Base-by-base conservation (phyloP, 2,888 invertebrate species). In the Acholoe squamosa region DNA sequence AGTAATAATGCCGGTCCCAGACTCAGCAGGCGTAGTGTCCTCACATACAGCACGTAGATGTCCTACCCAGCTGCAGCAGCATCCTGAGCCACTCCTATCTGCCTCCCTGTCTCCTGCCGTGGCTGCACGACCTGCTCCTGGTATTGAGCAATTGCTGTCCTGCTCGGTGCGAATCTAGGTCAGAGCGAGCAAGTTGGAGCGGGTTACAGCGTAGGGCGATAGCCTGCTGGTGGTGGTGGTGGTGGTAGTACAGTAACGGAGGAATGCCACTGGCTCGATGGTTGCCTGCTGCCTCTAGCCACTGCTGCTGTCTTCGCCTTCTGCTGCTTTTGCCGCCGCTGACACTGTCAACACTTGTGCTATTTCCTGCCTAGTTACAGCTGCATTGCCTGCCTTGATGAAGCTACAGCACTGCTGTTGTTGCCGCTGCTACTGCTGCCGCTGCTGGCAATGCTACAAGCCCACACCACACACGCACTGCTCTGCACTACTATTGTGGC, bases 101-200 rank as follows among this genome's bases (percentile, higher is more conserved):
- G 71, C 3, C 71, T n/a, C 28, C 71, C 71, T 71, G 25, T 12
- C 16, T 25, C n/a, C 31, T 7, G 25, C 28, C 71, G 28, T 16
- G 28, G 28, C 31, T 28, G 1, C 43, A 7, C 16, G 34, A 12
- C 34, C 34, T 80, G 34, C 22, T 33, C 33, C 34, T 25, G 80
- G 10, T 43, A n/a, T 34, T 22, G 80, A 80, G 80, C 43, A 7
- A 34, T 43, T 80, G 33, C 12, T 80, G 34, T 80, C 80, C 80
- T 80, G 80, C 80, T 43, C 43, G 80, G 3, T 34, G 43, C 43
- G 80, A 80, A 80, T 80, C 80, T 80, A 80, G 80, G 80, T 80
- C 80, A 80, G 34, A 0, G 33, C 34, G 34, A 43, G 80, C 33
- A 80, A 19, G 43, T 19, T 76, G 16, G 31, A 1, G 61, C 61